Conservation (phyloP, 64 coral and sea anemone species). For the Hydrozoanthus tunicans region DNA sequence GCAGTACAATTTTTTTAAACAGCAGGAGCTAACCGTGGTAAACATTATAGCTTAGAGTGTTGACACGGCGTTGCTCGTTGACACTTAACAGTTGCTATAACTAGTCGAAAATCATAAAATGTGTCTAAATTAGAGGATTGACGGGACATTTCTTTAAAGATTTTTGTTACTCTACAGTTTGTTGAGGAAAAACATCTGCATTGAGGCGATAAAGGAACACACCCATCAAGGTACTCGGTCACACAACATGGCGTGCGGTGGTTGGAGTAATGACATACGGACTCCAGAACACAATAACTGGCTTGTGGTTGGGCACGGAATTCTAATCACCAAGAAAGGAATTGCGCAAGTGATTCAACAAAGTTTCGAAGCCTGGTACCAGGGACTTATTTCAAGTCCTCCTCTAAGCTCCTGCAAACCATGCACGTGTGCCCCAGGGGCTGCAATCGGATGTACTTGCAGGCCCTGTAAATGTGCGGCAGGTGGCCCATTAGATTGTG, state of each 20-base stretch:
- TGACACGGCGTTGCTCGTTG: no score
- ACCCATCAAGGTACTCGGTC: no score
- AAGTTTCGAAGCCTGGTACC: constrained; percentile 16
- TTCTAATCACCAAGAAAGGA: constrained; percentile 23
- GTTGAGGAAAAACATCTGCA: no score
- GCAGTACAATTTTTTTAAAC: no score
- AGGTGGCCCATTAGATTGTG: not conserved
- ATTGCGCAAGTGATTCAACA: not conserved
- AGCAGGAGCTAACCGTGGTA: no score
- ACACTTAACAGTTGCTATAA: no score
- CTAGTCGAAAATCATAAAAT: no score
- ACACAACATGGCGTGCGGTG: not conserved
- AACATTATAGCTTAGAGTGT: no score
- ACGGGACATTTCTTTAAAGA: no score
- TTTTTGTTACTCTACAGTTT: no score
- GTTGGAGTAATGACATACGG: not conserved
- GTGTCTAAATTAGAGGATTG: no score
- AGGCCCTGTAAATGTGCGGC: not conserved
- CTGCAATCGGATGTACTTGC: not conserved
- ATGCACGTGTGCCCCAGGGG: constrained; percentile 9
- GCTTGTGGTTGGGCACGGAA: not conserved
- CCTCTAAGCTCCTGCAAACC: not conserved
- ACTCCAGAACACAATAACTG: constrained; percentile 2
- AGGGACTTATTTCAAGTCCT: constrained; percentile 10
- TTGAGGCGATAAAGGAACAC: no score